Base-by-base conservation (phyloP, 2,888 invertebrate genomes). In the Drosophila tanythrix region DNA sequence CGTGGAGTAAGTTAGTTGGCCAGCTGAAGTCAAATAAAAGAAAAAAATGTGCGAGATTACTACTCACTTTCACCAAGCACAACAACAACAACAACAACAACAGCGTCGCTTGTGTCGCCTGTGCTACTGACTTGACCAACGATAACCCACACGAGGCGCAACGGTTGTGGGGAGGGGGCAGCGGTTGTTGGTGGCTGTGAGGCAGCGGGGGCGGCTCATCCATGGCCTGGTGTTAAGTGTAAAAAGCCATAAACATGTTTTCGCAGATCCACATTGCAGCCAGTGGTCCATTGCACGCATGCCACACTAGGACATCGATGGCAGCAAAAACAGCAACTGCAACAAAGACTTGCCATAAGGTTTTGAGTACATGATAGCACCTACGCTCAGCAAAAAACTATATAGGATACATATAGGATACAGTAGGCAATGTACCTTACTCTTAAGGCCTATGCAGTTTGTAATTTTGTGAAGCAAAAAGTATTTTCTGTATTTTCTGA, bases 161-260 rank as follows among this genome's bases (percentile, higher is more conserved):
- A 36, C 21, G 13, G 13, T 1, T 25, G 11, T 13, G 38, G 11
- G 36, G 27, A 10, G 10, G 27, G 18, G 10, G 15, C 25, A 13
- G 15, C 15, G 21, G 8, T 25, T 18, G 38, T 2, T 33, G 33
- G 10, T 13, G 60, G 33, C 33, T 10, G 18, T 40, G 51, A 25
- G n/a, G n/a, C 6, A 33, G 3, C 15, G 59, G 25, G 57, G 58
- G 70, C 27, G 48, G 38, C 40, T 50, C 59, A 33, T 35, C 21
- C 40, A 15, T 67, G 43, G 52, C 13, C 29, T 60, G 75, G 60
- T 74, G 73, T 67, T 74, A 73, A 73, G 73, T 73, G 74, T 67
- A 67, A 74, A 67, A 66, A 61, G 74, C 46, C 74, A 57, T 73
- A 66, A 73, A 73, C 74, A 74, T 74, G 74, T 73, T 73, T 74